These are phyloP conservation scores for Bos javanicus DNA, from an alignment of 2,113 vertebrate genomes.

Conservation along the genomic window DNA sequence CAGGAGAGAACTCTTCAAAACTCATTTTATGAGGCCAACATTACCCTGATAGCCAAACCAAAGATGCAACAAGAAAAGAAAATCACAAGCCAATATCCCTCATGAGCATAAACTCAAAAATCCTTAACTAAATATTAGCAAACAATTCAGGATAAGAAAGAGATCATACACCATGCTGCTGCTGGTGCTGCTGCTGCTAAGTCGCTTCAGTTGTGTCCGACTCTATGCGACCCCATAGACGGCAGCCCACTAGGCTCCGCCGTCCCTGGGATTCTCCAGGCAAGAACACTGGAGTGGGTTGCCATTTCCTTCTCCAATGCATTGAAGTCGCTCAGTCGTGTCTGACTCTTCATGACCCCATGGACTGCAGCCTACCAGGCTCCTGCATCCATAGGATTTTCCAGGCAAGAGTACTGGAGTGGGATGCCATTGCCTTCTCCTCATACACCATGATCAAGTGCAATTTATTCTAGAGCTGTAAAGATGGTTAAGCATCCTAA, in stretches of 20 bases:
- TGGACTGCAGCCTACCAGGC: too few species aligned
- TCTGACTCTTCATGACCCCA: too few species aligned
- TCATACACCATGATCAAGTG: neutral
- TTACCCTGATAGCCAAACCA: neutral
- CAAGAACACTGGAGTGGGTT: too few species aligned
- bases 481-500: neutral
- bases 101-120: neutral
- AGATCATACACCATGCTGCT: neutral
- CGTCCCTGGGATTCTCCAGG: too few species aligned
- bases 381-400: too few species aligned
- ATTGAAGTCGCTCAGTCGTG: too few species aligned
- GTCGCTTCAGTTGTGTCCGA: accelerated
- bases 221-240: accelerated
- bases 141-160: neutral
- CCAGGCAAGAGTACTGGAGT: too few species aligned
- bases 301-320: too few species aligned
- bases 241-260: too few species aligned
- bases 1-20: neutral
- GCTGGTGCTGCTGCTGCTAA: too few species aligned
- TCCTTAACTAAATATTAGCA: neutral
- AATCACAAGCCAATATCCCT: neutral
- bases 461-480: neutral
- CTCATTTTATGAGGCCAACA: neutral
- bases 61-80: neutral
- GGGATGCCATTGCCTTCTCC: too few species aligned